A percentile compares a stretch with the other conserved stretches of the same genome.
phyloP scores from a whole-genome alignment of 1,140 invertebrate species.

The Rhizoglyphus robini region DNA sequence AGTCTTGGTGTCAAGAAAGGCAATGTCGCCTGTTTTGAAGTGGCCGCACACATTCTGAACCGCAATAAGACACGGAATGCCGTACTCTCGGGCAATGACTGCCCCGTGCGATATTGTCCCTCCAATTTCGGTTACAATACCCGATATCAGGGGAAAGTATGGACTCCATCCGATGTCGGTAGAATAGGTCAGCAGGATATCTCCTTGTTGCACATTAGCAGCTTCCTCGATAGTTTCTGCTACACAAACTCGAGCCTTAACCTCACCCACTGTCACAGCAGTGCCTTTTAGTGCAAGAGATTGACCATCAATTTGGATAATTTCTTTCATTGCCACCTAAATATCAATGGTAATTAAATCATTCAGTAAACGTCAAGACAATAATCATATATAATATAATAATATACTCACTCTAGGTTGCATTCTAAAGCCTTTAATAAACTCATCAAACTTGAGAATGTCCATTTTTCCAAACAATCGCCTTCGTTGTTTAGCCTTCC shows the following conservation, averaged over 20 bases:
- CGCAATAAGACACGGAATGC: constrained; percentile 64
- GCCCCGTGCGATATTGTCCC: constrained; percentile 73
- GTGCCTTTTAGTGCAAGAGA: constrained; percentile 1
- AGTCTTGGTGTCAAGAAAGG: constrained; percentile 28
- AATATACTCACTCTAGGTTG: background rate
- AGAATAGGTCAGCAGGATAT: constrained; percentile 59
- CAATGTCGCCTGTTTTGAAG: constrained; percentile 47
- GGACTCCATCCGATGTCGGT: constrained; percentile 78
- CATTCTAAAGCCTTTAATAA: constrained; percentile 38
- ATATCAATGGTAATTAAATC: too few species aligned
- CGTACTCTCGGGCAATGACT: constrained; percentile 73
- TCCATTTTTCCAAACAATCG: constrained; percentile 44
- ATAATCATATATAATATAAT: too few species aligned
- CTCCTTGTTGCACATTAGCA: constrained; percentile 36
- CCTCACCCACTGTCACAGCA: background rate
- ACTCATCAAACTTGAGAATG: constrained; percentile 47
- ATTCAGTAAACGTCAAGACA: too few species aligned
- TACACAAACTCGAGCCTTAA: constrained; percentile 8
- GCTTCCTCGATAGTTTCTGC: background rate
- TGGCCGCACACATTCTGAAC: constrained; percentile 48
- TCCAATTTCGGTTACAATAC: constrained; percentile 68
- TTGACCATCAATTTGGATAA: background rate
- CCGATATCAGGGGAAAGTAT: constrained; percentile 63
- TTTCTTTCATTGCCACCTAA: background rate
- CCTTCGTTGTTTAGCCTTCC: constrained; percentile 48